Evolutionary conservation across 2,797 vertebrate species (phyloP).

Genomic region (Rhincodon typus): DNA sequence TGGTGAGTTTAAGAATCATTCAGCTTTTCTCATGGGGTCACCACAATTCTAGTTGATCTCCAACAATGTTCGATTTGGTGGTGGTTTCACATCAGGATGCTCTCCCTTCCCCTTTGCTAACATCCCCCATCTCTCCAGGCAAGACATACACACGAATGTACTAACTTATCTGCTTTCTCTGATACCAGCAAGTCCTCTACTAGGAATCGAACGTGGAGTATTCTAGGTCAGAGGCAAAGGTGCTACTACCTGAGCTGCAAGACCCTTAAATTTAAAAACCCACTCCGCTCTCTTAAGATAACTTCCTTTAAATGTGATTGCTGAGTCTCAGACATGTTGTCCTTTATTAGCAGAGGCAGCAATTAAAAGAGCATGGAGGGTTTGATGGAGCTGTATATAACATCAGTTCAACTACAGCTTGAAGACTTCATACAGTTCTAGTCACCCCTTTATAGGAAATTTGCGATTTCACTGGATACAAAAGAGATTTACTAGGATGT

Average conservation of each 20-base stretch:
- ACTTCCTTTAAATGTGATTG: background rate
- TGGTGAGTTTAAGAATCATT: background rate
- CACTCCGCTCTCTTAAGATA: background rate
- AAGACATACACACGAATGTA: background rate
- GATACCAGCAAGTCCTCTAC: background rate
- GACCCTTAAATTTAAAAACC: background rate
- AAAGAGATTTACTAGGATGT: background rate
- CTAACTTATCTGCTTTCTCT: background rate
- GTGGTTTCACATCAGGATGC: background rate
- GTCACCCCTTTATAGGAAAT: background rate
- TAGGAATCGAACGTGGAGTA: background rate
- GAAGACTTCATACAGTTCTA: background rate
- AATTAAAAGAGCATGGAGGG: background rate
- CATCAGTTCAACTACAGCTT: background rate
- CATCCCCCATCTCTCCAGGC: background rate
- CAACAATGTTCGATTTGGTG: background rate
- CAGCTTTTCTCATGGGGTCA: too few relatives aligned
- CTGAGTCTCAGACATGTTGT: background rate
- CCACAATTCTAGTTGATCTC: background rate
- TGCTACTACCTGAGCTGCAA: background rate
- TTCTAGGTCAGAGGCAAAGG: too few relatives aligned
- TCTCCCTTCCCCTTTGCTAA: background rate
- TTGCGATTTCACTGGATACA: background rate
- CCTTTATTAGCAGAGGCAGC: background rate
- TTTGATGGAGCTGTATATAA: background rate